Conservation (phyloP, 1,140 invertebrate species). For the Drosophila prosaltans region DNA sequence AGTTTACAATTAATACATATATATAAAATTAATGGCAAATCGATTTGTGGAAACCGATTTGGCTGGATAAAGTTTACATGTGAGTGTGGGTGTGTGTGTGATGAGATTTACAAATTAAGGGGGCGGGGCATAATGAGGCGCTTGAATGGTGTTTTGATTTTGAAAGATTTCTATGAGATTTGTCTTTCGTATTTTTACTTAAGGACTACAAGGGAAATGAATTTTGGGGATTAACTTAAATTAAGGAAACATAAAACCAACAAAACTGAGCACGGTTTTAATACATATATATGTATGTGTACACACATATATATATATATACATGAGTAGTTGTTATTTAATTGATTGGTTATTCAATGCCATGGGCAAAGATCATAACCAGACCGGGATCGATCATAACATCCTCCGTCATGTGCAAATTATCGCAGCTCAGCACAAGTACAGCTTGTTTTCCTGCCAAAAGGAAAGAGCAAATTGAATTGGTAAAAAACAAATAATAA, state of each 20-base stretch:
- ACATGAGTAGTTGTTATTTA: constrained; percentile 48
- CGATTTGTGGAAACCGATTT: background rate
- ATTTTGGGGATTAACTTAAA: constrained; percentile 44
- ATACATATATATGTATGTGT: background rate
- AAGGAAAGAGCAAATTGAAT: constrained; percentile 12
- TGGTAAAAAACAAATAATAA: background rate
- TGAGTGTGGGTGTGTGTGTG: constrained; percentile 5
- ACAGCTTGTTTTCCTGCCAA: constrained; percentile 92
- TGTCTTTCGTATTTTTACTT: constrained; percentile 26
- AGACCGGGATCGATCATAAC: constrained; percentile 98
- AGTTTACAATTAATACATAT: no score
- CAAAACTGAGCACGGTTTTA: constrained; percentile 70
- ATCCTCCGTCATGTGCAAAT: constrained; percentile 96
- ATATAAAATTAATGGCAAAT: background rate
- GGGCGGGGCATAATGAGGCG: constrained; percentile 59
- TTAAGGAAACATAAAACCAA: constrained; percentile 58
- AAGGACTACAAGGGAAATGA: constrained; percentile 46
- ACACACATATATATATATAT: constrained; percentile 19
- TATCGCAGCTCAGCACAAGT: constrained; percentile 96
- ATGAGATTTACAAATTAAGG: constrained; percentile 57
- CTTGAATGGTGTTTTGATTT: constrained; percentile 55
- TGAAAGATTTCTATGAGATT: constrained; percentile 39
- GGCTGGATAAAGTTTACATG: background rate
- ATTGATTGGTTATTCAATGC: constrained; percentile 88
- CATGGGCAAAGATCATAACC: constrained; percentile 99